Evolutionary conservation across 2,113 vertebrate species (phyloP).

Genomic region (Osmerus mordax): DNA sequence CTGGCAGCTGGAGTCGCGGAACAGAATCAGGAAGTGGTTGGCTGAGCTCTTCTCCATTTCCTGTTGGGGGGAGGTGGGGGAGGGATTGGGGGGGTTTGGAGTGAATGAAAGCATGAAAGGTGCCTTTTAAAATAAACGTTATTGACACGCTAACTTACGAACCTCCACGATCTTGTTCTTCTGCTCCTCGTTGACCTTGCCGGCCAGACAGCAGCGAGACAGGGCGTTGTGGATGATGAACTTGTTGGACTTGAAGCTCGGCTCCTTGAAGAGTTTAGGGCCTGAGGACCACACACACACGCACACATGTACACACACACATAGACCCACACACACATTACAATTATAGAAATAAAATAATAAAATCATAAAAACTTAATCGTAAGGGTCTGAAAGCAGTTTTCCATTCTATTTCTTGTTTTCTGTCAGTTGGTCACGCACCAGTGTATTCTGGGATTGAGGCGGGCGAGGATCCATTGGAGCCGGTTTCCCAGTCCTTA

Average conservation of each 20-base stretch:
- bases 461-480: slow-evolving; percentile 78
- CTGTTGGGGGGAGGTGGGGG: slow-evolving; percentile 52
- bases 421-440: slow-evolving; percentile 33
- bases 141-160: neutral
- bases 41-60: slow-evolving; percentile 87
- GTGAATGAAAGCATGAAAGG: no score
- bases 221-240: slow-evolving; percentile 90
- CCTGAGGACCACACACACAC: slow-evolving; percentile 58
- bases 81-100: no score
- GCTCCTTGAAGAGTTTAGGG: slow-evolving; percentile 87
- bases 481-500: slow-evolving; percentile 80
- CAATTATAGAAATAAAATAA: neutral
- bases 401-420: neutral
- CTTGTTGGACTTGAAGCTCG: slow-evolving; percentile 92
- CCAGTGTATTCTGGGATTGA: slow-evolving; percentile 84
- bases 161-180: slow-evolving; percentile 89
- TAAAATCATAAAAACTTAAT: neutral
- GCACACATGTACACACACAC: neutral
- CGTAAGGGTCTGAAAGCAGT: neutral
- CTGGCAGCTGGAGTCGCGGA: slow-evolving; percentile 86
- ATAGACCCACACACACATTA: neutral
- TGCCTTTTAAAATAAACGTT: no score
- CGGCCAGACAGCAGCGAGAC: slow-evolving; percentile 88
- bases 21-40: slow-evolving; percentile 90
- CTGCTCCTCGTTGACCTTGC: slow-evolving; percentile 86